These are phyloP conservation scores for Mus musculus DNA, from an alignment of 2,113 vertebrate species.

Conservation along the genomic window GRCm39 chr8:11950501-11951000, in stretches of 20 bases:
- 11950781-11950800: neutral
- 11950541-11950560: neutral
- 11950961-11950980: neutral
- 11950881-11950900: neutral
- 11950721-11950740: neutral
- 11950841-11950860: neutral
- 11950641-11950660: neutral
- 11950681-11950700: neutral
- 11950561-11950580: neutral
- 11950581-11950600: neutral
- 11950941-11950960: neutral
- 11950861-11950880: fast-evolving
- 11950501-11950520: neutral
- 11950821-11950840: neutral
- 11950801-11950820: neutral
- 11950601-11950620: neutral
- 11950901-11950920: too few species aligned
- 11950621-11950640: neutral
- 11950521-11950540: neutral
- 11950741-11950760: neutral
- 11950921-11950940: neutral
- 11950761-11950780: too few species aligned
- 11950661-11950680: fast-evolving
- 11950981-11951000: neutral
- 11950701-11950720: neutral